These are phyloP conservation scores for Cassiopea andromeda DNA, from an alignment of 30 jellyfish, hydroid and myxozoan species.

Conservation along the genomic window DNA sequence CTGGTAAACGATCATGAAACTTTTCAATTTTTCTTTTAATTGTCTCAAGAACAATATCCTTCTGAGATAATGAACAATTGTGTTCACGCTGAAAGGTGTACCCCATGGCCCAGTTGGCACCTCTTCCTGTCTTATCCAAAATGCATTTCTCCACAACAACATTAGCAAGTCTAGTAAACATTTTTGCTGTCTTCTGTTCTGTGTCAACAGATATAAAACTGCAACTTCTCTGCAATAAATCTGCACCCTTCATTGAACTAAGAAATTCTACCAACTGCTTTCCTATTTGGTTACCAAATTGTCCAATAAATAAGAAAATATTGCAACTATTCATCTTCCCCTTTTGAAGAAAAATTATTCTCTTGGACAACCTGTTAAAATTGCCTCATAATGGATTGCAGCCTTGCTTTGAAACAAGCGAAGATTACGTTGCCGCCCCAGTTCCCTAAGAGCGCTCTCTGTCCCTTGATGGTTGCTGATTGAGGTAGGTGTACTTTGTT, in stretches of 20 bases:
- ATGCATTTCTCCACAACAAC: background rate
- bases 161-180: background rate
- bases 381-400: background rate
- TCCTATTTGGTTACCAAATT: constrained; percentile 71
- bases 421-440: constrained; percentile 6
- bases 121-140: constrained; percentile 56
- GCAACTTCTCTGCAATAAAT: background rate
- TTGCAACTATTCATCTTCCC: constrained; percentile 3
- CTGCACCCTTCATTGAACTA: background rate
- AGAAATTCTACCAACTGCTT: constrained; percentile 8
- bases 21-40: constrained; percentile 25
- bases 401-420: background rate
- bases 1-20: background rate
- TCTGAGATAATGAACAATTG: constrained; percentile 1
- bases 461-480: constrained; percentile 34
- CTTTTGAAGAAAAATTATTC: background rate
- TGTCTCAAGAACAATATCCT: constrained; percentile 11
- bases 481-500: background rate
- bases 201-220: constrained; percentile 50
- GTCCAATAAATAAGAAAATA: constrained; percentile 49
- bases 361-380: background rate
- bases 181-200: constrained; percentile 27
- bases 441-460: constrained; percentile 19
- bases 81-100: constrained; percentile 34
- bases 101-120: constrained; percentile 76